These are phyloP conservation scores for Bugulina stolonifera DNA, from an alignment of 2,888 invertebrate genomes.

Conservation along the genomic window DNA sequence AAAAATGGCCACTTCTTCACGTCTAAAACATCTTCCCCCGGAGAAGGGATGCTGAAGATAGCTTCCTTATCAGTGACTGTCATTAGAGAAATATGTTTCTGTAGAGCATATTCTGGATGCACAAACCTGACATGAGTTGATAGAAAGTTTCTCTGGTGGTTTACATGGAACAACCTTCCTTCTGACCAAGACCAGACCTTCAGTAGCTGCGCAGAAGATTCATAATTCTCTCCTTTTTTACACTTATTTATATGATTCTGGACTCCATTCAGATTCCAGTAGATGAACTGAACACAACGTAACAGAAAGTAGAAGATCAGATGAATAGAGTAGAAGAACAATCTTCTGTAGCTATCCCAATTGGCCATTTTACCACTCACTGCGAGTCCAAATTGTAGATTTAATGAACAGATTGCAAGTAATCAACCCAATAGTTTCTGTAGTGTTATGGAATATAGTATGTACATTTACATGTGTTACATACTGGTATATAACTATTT, in stretches of 20 bases:
- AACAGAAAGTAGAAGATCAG: neutral
- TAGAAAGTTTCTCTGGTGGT: neutral
- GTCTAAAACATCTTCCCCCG: neutral
- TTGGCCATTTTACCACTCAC: too few species aligned
- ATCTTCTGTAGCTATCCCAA: too few species aligned
- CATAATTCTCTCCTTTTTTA: neutral
- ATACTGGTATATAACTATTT: too few species aligned
- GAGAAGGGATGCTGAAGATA: constrained; percentile 2
- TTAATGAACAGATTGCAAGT: too few species aligned
- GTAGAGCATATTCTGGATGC: neutral
- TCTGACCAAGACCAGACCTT: constrained; percentile 9
- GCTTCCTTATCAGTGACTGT: neutral
- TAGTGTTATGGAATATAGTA: too few species aligned
- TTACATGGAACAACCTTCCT: neutral
- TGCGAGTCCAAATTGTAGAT: too few species aligned
- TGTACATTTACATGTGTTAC: too few species aligned
- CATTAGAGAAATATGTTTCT: neutral
- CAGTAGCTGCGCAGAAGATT: neutral
- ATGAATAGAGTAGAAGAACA: neutral
- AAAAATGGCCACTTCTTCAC: neutral
- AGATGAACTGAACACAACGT: constrained; percentile 26
- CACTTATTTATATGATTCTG: neutral
- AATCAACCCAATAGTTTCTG: too few species aligned
- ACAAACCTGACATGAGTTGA: constrained; percentile 8
- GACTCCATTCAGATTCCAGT: constrained; percentile 28